A percentile compares a stretch with the other conserved stretches of the same genome.
phyloP scores from a whole-genome alignment of 2,888 invertebrate species.

The Spilosoma lubricipeda region DNA sequence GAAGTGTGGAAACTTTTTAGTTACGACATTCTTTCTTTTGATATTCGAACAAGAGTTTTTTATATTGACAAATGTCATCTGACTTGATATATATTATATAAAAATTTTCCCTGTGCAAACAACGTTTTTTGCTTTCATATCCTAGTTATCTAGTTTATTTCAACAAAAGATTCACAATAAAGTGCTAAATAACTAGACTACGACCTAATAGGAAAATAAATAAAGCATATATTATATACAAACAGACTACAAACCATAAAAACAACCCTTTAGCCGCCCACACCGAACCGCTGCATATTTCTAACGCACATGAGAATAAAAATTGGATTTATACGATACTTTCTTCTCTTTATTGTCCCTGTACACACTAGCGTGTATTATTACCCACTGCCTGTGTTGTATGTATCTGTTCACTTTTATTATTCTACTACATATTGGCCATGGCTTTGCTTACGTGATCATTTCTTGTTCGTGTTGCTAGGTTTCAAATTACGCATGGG shows the following conservation, averaged over 20 bases:
- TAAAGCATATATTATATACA: not conserved
- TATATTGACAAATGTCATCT: too few species aligned
- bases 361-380: slow-evolving; percentile 28
- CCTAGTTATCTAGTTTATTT: too few species aligned
- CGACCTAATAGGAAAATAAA: not conserved
- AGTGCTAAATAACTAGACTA: not conserved
- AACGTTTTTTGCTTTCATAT: too few species aligned
- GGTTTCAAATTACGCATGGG: not conserved
- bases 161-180: too few species aligned
- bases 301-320: slow-evolving; percentile 46
- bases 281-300: slow-evolving; percentile 34
- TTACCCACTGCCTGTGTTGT: not conserved
- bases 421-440: not conserved
- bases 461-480: not conserved
- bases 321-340: slow-evolving; percentile 46
- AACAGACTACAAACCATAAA: slow-evolving; percentile 10
- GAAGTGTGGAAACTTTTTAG: too few species aligned
- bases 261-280: slow-evolving; percentile 21
- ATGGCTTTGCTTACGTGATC: not conserved
- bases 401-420: slow-evolving; percentile 11
- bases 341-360: slow-evolving; percentile 44
- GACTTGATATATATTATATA: too few species aligned
- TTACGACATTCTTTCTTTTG: too few species aligned
- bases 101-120: too few species aligned
- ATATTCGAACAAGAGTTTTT: too few species aligned